Percentiles rank a stretch among this genome's conserved stretches.
phyloP scores from a whole-genome alignment of 2,888 invertebrate species.

The Catocala sponsa region DNA sequence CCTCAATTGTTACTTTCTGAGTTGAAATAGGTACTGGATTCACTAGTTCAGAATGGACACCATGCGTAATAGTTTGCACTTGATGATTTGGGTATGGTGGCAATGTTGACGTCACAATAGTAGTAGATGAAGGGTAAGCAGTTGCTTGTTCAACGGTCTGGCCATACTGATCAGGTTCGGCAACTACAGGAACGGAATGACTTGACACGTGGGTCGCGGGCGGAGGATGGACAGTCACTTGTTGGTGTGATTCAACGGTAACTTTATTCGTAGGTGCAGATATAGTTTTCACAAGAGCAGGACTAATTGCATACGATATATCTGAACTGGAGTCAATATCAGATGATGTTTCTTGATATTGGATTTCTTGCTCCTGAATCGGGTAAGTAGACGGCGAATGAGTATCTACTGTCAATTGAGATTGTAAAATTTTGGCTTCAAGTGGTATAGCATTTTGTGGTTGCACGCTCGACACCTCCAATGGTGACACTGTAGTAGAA shows the following conservation, averaged over 20 bases:
- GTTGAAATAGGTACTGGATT: conserved; percentile 10
- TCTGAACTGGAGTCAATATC: not conserved
- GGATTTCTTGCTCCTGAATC: not conserved
- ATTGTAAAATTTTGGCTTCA: conserved; percentile 9
- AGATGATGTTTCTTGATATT: not conserved
- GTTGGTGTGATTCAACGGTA: conserved; percentile 8
- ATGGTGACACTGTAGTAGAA: not conserved
- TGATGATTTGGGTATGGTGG: not conserved
- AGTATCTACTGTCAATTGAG: not conserved
- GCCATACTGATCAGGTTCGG: not conserved
- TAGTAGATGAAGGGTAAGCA: not conserved
- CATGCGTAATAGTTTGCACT: not conserved
- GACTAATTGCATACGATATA: not conserved
- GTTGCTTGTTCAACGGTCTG: no score
- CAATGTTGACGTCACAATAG: no score
- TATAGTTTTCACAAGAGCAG: conserved; percentile 2
- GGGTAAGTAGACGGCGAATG: not conserved
- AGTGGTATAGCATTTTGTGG: not conserved
- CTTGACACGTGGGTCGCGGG: not conserved
- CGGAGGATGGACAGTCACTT: conserved; percentile 6
- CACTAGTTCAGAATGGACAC: conserved; percentile 13
- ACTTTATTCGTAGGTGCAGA: not conserved
- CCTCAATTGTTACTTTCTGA: conserved; percentile 20
- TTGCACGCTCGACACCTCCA: not conserved
- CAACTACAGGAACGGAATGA: not conserved